These are phyloP conservation scores for Proterorhinus semilunaris DNA, from an alignment of 2,113 vertebrate genomes.

Conservation along the genomic window DNA sequence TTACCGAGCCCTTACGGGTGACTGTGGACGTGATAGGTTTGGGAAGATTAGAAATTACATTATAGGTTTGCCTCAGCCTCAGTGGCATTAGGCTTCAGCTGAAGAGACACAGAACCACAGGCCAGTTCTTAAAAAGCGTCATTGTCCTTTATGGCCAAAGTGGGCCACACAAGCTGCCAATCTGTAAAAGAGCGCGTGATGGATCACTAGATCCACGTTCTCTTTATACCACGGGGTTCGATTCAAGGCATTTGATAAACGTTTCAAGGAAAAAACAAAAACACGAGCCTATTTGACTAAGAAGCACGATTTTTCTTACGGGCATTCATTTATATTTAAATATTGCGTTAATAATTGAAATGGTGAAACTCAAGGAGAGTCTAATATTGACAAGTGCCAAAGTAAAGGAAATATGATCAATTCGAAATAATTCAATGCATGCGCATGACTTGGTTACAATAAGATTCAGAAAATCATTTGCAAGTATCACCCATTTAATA, in stretches of 20 bases:
- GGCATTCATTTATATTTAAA: not conserved
- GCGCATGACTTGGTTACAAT: not conserved
- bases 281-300: not conserved
- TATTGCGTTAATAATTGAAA: not conserved
- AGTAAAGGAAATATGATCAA: constrained; percentile 6
- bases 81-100: constrained; percentile 21
- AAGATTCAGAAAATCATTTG: not conserved
- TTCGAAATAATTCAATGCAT: constrained; percentile 4
- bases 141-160: constrained; percentile 65
- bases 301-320: constrained; percentile 1
- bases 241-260: not conserved
- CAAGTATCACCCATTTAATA: not conserved
- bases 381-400: constrained; percentile 3
- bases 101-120: constrained; percentile 16
- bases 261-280: not conserved
- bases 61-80: not conserved
- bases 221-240: not conserved
- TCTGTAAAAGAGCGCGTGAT: constrained; percentile 64
- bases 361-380: not conserved
- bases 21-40: constrained; percentile 25
- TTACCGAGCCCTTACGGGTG: constrained; percentile 20
- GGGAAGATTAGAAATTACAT: constrained; percentile 18
- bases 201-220: constrained; percentile 56
- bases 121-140: constrained; percentile 43
- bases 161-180: constrained; percentile 64